Percentiles rank a stretch among this genome's conserved stretches.
These are phyloP conservation scores for Carcharodon carcharias DNA, from an alignment of 2,797 vertebrate genomes.

Conservation along the genomic window DNA sequence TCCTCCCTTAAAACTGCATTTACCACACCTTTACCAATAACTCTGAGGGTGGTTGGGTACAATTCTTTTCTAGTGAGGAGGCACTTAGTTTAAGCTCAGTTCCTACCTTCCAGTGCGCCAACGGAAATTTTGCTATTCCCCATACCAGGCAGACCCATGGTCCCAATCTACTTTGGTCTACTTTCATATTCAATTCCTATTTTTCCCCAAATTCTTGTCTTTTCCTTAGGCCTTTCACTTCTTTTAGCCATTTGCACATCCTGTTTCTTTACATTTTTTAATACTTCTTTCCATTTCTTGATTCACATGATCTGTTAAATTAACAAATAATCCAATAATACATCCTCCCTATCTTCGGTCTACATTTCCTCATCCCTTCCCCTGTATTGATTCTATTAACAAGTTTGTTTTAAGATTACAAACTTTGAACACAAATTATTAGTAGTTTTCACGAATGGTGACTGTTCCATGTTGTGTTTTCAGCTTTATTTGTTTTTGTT, in stretches of 20 bases:
- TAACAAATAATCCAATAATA: not conserved
- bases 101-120: no score
- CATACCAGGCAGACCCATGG: not conserved
- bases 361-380: not conserved
- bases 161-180: not conserved
- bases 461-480: not conserved
- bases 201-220: not conserved
- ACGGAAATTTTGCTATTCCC: not conserved
- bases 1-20: not conserved
- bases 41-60: not conserved
- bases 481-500: not conserved
- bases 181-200: not conserved
- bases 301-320: not conserved
- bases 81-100: not conserved
- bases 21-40: not conserved
- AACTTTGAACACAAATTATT: not conserved
- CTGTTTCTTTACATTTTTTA: not conserved
- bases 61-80: not conserved
- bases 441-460: not conserved
- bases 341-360: not conserved
- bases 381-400: not conserved
- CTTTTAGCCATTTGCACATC: no score
- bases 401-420: not conserved
- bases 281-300: not conserved
- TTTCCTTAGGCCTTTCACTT: not conserved